These are phyloP conservation scores for Drosophila sordidapex DNA, from an alignment of 2,888 invertebrate species.

Conservation along the genomic window DNA sequence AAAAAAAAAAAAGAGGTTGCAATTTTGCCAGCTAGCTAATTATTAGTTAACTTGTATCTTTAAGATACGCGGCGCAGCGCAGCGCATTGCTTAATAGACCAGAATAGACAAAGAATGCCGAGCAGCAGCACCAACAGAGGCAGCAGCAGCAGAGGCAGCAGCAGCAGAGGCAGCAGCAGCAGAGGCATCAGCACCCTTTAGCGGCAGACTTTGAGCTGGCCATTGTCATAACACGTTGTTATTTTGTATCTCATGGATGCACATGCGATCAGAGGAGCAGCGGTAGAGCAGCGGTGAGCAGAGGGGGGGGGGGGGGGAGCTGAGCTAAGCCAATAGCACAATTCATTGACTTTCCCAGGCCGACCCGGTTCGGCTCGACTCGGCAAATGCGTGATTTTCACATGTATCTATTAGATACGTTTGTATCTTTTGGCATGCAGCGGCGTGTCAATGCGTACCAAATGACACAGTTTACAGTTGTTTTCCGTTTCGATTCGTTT, in stretches of 20 bases:
- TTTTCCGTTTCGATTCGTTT: slow-evolving; percentile 8
- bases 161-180: background rate
- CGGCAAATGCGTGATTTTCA: slow-evolving; percentile 81
- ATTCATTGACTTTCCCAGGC: slow-evolving; percentile 78
- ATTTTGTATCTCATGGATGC: slow-evolving; percentile 68
- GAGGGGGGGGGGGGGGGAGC: background rate
- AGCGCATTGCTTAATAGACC: slow-evolving; percentile 76
- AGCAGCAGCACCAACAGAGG: background rate
- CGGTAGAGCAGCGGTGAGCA: background rate
- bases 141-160: background rate
- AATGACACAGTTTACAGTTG: slow-evolving; percentile 75
- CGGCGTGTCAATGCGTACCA: slow-evolving; percentile 77
- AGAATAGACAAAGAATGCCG: slow-evolving; percentile 57
- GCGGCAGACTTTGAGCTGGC: slow-evolving; percentile 21
- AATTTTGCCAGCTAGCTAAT: slow-evolving; percentile 72
- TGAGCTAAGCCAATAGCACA: slow-evolving; percentile 65
- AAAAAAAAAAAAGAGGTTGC: slow-evolving; percentile 45
- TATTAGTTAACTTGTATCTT: slow-evolving; percentile 81
- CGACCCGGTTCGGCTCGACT: slow-evolving; percentile 4
- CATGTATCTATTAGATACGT: slow-evolving; percentile 81
- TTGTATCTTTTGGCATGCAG: slow-evolving; percentile 61
- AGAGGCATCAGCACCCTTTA: background rate
- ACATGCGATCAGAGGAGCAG: slow-evolving; percentile 25
- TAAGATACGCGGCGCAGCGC: slow-evolving; percentile 66
- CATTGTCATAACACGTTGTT: slow-evolving; percentile 76